phyloP scores from a whole-genome alignment of 2,797 vertebrate species.

The Helarctos malayanus region DNA sequence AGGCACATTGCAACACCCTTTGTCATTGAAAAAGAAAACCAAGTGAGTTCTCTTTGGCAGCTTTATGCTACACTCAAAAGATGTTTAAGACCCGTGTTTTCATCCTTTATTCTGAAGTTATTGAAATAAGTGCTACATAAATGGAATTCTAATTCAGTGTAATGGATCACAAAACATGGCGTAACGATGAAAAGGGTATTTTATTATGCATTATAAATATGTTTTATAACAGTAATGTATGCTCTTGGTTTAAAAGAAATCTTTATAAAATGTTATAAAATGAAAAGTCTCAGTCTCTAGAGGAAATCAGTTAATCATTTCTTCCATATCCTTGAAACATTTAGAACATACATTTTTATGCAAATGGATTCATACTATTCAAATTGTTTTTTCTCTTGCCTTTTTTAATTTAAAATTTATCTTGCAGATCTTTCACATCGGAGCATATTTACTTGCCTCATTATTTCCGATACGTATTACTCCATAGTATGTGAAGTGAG shows the following conservation, averaged over 20 bases:
- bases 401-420: constrained; percentile 65
- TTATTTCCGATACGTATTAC: neutral
- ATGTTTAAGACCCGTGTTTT: neutral
- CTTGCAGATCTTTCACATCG: neutral
- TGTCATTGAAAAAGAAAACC: neutral
- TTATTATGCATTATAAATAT: constrained; percentile 40
- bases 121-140: constrained; percentile 39
- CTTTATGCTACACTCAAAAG: constrained; percentile 40
- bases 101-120: constrained; percentile 21
- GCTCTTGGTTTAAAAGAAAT: constrained; percentile 11
- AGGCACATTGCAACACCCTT: neutral
- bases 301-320: constrained; percentile 25
- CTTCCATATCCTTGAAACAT: neutral
- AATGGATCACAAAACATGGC: constrained; percentile 24
- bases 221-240: constrained; percentile 33
- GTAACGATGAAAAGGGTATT: neutral
- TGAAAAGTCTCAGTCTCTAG: neutral
- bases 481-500: neutral
- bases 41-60: neutral
- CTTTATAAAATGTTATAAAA: neutral
- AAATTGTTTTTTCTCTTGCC: constrained; percentile 12
- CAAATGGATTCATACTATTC: neutral
- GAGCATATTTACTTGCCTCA: neutral
- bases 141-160: constrained; percentile 29
- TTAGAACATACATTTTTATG: constrained; percentile 49